Conservation (phyloP, 2,113 vertebrate genomes). For the Fulica atra region DNA sequence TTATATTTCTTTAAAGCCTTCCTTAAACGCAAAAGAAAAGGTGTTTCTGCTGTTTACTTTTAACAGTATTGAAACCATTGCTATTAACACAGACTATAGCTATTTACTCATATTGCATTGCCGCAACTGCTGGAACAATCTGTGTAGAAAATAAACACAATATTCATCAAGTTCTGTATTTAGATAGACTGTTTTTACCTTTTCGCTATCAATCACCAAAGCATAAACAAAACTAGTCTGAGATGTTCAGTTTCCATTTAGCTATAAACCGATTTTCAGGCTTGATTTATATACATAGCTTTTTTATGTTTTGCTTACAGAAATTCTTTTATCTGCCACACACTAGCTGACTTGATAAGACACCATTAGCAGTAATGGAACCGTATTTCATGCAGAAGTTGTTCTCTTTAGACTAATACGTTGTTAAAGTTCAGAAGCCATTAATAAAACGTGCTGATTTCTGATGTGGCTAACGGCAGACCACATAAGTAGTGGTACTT, state of each 20-base stretch:
- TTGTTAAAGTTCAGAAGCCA: slow-evolving; percentile 59
- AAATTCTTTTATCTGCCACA: neutral
- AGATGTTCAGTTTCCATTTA: neutral
- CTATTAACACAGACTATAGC: neutral
- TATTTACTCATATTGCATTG: neutral
- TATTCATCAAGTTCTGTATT: neutral
- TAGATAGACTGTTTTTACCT: neutral
- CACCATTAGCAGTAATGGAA: neutral
- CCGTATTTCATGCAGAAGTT: neutral
- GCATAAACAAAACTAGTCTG: neutral
- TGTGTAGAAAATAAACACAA: neutral
- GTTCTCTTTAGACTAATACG: slow-evolving; percentile 35
- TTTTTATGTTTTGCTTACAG: neutral
- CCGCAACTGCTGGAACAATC: neutral
- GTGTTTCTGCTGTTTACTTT: neutral
- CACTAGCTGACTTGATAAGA: neutral
- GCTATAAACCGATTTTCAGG: neutral
- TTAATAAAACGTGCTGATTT: slow-evolving; percentile 50
- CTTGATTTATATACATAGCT: neutral
- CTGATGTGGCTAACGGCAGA: slow-evolving; percentile 36
- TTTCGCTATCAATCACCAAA: neutral
- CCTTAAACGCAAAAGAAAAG: neutral
- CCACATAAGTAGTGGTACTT: neutral
- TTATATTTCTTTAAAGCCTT: neutral
- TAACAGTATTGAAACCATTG: neutral